phyloP scores from a whole-genome alignment of 2,888 invertebrate genomes.

The Dichetophora obliterata region DNA sequence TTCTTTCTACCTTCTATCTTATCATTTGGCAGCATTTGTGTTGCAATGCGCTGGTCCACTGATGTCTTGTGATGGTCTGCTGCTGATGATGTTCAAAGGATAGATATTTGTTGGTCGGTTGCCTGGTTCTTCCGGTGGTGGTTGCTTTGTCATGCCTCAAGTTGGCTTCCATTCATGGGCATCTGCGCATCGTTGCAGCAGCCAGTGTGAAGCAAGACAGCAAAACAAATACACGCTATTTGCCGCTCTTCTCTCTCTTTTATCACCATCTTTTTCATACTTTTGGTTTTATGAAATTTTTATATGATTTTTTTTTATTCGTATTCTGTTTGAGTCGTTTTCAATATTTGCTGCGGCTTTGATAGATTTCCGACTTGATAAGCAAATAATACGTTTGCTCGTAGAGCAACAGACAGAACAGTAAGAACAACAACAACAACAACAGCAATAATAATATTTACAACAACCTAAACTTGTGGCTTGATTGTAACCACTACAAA shows the following conservation, averaged over 20 bases:
- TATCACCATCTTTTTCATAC: not conserved
- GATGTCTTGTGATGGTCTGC: not conserved
- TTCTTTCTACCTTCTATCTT: constrained; percentile 1
- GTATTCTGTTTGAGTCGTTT: constrained; percentile 8
- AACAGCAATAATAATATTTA: constrained; percentile 11
- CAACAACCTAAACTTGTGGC: not conserved
- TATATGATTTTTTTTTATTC: constrained; percentile 3
- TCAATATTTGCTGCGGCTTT: constrained; percentile 54
- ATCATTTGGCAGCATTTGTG: constrained; percentile 19
- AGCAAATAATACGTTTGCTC: constrained; percentile 52
- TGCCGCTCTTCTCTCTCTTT: not conserved
- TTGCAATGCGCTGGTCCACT: constrained; percentile 7
- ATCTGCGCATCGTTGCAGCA: constrained; percentile 1
- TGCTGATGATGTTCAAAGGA: constrained; percentile 3
- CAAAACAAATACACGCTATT: not conserved
- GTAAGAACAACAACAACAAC: not conserved
- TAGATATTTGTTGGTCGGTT: not conserved
- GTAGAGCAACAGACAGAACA: constrained; percentile 10
- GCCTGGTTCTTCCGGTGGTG: not conserved
- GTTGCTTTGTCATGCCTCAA: not conserved
- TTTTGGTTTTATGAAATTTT: not conserved
- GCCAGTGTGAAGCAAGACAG: not conserved
- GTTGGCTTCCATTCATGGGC: not conserved
- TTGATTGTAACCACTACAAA: constrained; percentile 1
- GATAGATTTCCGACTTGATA: constrained; percentile 70